These are phyloP conservation scores for Monodelphis domestica DNA, from an alignment of 2,797 vertebrate species.

Conservation along the genomic window DNA sequence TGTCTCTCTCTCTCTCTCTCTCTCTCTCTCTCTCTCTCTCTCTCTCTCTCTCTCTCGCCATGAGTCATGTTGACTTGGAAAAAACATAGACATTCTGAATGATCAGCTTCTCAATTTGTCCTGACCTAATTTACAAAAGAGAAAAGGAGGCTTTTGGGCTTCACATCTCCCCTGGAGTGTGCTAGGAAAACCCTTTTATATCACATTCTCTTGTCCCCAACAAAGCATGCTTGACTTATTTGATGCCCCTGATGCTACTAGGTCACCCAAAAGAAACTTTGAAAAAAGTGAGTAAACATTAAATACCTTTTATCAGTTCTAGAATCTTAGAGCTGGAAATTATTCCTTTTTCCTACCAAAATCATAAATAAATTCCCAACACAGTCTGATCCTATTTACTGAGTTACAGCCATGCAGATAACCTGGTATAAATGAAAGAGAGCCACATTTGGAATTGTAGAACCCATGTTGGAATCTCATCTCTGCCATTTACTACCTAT, in stretches of 20 bases:
- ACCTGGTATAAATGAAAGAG: background rate
- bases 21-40: too few species aligned
- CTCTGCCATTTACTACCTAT: background rate
- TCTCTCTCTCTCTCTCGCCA: constrained; percentile 60
- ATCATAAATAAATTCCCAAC: constrained; percentile 53
- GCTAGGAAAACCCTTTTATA: constrained; percentile 61
- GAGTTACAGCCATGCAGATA: background rate
- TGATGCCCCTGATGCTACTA: constrained; percentile 42
- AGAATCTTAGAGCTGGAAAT: constrained; percentile 8
- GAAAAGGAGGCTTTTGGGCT: constrained; percentile 71
- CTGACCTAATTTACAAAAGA: constrained; percentile 78
- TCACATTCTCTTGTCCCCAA: constrained; percentile 62
- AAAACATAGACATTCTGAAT: constrained; percentile 67
- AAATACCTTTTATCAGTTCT: constrained; percentile 45
- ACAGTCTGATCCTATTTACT: background rate
- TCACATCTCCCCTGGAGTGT: constrained; percentile 57
- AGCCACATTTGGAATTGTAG: background rate
- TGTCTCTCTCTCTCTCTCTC: too few species aligned
- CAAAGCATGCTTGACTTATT: constrained; percentile 67
- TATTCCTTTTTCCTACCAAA: constrained; percentile 40
- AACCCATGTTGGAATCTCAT: background rate
- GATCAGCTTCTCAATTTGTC: constrained; percentile 77
- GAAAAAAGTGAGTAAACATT: constrained; percentile 13
- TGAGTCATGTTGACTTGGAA: constrained; percentile 68
- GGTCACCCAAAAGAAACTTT: constrained; percentile 54